These are phyloP conservation scores for Caenorhabditis sp. DNA, from an alignment of 2,888 invertebrate genomes.

Conservation along the genomic window DNA sequence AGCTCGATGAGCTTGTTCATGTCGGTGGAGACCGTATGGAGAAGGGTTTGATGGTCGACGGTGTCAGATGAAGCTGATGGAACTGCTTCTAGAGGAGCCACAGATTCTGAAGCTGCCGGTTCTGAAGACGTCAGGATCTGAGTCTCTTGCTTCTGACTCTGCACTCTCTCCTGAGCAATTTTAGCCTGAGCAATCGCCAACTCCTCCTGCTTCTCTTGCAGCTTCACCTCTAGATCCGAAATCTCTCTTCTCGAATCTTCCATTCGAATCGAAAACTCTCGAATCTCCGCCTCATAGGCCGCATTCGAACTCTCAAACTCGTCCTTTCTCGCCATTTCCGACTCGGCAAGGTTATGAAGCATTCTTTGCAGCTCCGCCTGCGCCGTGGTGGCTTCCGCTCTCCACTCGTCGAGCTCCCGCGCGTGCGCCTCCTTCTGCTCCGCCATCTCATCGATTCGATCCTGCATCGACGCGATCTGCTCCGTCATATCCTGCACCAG, in stretches of 20 bases:
- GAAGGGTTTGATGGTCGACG: not conserved
- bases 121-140: slow-evolving; percentile 11
- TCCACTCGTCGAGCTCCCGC: slow-evolving; percentile 17
- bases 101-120: slow-evolving; percentile 3
- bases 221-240: slow-evolving; percentile 47
- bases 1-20: slow-evolving; percentile 67
- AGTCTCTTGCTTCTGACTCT: slow-evolving; percentile 10
- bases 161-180: not conserved
- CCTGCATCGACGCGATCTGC: slow-evolving; percentile 48
- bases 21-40: slow-evolving; percentile 37
- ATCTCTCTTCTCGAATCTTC: slow-evolving; percentile 45
- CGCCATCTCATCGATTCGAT: slow-evolving; percentile 27
- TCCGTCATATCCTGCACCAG: slow-evolving; percentile 66
- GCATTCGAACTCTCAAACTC: slow-evolving; percentile 30
- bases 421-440: slow-evolving; percentile 1
- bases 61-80: not conserved
- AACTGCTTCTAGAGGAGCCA: not conserved
- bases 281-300: slow-evolving; percentile 42
- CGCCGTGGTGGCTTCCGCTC: slow-evolving; percentile 6
- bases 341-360: slow-evolving; percentile 46
- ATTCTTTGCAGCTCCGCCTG: slow-evolving; percentile 22
- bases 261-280: slow-evolving; percentile 16
- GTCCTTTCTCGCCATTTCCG: slow-evolving; percentile 44
- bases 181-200: not conserved
- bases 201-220: slow-evolving; percentile 7